Conservation (phyloP, 2,113 vertebrate genomes). For the Coryphaenoides rupestris region DNA sequence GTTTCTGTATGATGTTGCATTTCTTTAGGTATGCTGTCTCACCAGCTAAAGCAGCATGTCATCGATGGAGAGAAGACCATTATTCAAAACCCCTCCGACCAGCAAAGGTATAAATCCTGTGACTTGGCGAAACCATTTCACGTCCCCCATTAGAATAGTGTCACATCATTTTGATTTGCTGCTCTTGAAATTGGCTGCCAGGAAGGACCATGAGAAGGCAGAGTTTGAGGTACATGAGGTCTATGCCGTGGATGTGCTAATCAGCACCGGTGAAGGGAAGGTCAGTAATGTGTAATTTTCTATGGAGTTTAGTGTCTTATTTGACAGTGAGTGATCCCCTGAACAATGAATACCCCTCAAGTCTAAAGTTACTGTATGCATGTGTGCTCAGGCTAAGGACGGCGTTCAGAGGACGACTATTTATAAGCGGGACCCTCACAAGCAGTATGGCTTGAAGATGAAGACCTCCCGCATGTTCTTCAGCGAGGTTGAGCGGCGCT, state of each 20-base stretch:
- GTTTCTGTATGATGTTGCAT: no score
- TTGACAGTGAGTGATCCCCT: no score
- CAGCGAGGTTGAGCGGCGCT: conserved; percentile 94
- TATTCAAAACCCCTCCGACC: conserved; percentile 95
- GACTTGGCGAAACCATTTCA: no score
- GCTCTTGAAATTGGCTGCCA: conserved; percentile 36
- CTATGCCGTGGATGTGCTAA: conserved; percentile 92
- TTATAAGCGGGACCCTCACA: conserved; percentile 94
- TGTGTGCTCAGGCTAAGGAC: conserved; percentile 80
- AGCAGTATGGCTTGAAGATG: conserved; percentile 97
- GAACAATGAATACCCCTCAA: no score
- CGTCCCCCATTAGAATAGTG: neutral
- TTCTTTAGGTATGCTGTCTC: conserved; percentile 88
- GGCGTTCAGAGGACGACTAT: conserved; percentile 94
- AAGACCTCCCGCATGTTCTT: conserved; percentile 97
- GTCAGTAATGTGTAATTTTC: conserved; percentile 55
- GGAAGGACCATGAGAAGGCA: conserved; percentile 98
- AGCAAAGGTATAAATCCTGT: conserved; percentile 80
- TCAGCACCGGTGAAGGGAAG: conserved; percentile 98
- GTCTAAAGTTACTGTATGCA: no score
- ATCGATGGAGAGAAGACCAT: conserved; percentile 98
- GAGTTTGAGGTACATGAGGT: conserved; percentile 98
- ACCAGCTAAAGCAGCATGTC: conserved; percentile 94
- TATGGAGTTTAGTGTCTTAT: no score
- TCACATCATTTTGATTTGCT: neutral